phyloP scores from a whole-genome alignment of 2,113 vertebrate genomes.

The Datnioides undecimradiatus region DNA sequence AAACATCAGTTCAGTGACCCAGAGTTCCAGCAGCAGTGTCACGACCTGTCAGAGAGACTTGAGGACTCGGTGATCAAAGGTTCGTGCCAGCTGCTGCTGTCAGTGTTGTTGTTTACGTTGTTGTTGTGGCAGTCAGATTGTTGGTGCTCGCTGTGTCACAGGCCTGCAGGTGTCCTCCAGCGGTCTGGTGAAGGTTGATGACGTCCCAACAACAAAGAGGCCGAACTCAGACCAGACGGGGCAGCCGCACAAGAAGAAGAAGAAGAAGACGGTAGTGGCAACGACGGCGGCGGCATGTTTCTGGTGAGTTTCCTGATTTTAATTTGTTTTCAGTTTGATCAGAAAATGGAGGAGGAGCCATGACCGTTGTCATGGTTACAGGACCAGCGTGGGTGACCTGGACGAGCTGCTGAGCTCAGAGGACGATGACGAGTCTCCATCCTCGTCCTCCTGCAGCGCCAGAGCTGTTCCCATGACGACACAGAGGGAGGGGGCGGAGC shows the following conservation, averaged over 20 bases:
- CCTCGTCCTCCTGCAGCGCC: constrained; percentile 48
- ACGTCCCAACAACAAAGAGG: constrained; percentile 78
- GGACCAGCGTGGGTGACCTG: constrained; percentile 86
- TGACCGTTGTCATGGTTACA: constrained; percentile 71
- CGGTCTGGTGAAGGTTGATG: constrained; percentile 78
- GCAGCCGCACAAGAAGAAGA: constrained; percentile 78
- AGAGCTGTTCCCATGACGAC: background rate
- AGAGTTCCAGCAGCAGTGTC: constrained; percentile 91
- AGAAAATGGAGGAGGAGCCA: too few species aligned
- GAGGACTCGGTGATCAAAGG: constrained; percentile 96
- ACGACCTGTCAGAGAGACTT: constrained; percentile 91
- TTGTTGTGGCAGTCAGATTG: too few species aligned
- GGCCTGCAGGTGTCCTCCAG: constrained; percentile 93
- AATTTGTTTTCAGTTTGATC: too few species aligned
- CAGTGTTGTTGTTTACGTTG: too few species aligned
- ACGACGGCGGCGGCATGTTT: constrained; percentile 59
- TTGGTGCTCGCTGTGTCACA: too few species aligned
- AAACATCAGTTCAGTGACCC: constrained; percentile 88
- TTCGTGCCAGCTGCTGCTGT: too few species aligned
- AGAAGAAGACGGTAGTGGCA: background rate
- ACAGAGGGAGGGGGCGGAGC: background rate
- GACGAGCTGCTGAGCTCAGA: constrained; percentile 82
- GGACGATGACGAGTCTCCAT: constrained; percentile 58
- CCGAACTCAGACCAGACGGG: constrained; percentile 23
- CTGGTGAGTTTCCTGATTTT: constrained; percentile 82